These are phyloP conservation scores for Podotricha telesiphe DNA, from an alignment of 2,888 invertebrate species.

Conservation along the genomic window DNA sequence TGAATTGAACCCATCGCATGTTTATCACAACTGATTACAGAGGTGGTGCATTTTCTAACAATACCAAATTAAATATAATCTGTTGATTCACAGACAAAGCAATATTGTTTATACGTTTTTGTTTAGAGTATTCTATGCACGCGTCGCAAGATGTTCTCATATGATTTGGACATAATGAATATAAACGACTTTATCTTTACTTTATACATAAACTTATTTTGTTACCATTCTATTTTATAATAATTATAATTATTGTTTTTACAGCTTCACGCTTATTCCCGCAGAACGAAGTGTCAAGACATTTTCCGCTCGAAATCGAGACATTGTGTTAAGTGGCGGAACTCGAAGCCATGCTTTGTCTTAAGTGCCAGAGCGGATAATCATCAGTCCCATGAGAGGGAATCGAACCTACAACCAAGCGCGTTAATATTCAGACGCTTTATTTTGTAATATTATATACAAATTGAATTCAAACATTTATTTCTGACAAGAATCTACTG, in stretches of 20 bases:
- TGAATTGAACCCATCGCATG: background rate
- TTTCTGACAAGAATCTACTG: too few relatives aligned
- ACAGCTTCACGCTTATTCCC: too few relatives aligned
- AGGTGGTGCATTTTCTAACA: slow-evolving; percentile 14
- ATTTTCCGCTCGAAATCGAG: too few relatives aligned
- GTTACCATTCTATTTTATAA: background rate
- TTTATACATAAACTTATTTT: slow-evolving; percentile 21
- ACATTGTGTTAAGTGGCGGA: too few relatives aligned
- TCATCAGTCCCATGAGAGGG: too few relatives aligned
- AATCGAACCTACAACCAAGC: too few relatives aligned
- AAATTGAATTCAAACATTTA: too few relatives aligned
- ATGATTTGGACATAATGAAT: slow-evolving; percentile 23
- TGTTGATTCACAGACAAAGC: slow-evolving; percentile 27
- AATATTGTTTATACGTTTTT: slow-evolving; percentile 30
- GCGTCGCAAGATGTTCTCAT: slow-evolving; percentile 31
- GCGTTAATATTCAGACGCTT: too few relatives aligned
- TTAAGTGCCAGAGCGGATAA: too few relatives aligned
- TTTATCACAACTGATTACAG: background rate
- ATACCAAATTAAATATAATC: slow-evolving; percentile 31
- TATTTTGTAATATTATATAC: too few relatives aligned
- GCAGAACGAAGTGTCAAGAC: too few relatives aligned
- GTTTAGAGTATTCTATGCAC: slow-evolving; percentile 31
- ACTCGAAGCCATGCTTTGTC: too few relatives aligned
- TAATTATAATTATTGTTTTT: slow-evolving; percentile 2
- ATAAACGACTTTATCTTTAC: slow-evolving; percentile 17